Base-by-base conservation (phyloP, 2,888 invertebrate species). In the Dusona sp. region DNA sequence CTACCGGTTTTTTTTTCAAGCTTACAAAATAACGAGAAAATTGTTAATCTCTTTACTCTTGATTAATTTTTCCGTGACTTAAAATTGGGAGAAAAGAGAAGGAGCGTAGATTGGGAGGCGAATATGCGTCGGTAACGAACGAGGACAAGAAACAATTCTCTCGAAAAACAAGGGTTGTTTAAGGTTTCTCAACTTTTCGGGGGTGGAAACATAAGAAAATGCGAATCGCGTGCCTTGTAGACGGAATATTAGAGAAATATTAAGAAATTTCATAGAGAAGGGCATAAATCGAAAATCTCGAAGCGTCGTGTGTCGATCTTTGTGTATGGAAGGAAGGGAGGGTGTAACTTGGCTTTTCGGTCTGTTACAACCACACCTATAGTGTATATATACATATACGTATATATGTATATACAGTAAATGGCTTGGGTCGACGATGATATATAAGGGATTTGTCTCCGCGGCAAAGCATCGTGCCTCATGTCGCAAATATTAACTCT, bases 401-500 rank as follows among this genome's bases (percentile, higher is more conserved):
- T 68, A 81, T 13, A 42, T 42, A 38, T 9, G 38, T 38, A 38
- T 38, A 9, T 45, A 70, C 65, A 75, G 72, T 38, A 83, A 42
- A 61, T 8, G 64, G 29, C 68, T 64, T 51, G 74, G 72, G 79
- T 79, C 83, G 80, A 80, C 92, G 92, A 93, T 94, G 94, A 94
- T 94, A 93, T 94, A 94, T 94, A 94, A 92, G 93, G 94, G 94
- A 94, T 94, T 94, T 94, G 94, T 94, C 93, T 93, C 91, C 90
- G 92, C 89, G 92, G 92, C 91, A 92, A 90, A 88, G 88, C 93
- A 93, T 93, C 94, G 93, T 94, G 92, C 93, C 93, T 94, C 94
- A 94, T 92, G 92, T 92, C 93, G 94, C 94, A 94, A 94, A 94
- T 94, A 94, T 94, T 94, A 94, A 94, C 94, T 93, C 93, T 92